Evolutionary conservation across 1,140 invertebrate species (phyloP).

Genomic region (Wiebesia pumilae): DNA sequence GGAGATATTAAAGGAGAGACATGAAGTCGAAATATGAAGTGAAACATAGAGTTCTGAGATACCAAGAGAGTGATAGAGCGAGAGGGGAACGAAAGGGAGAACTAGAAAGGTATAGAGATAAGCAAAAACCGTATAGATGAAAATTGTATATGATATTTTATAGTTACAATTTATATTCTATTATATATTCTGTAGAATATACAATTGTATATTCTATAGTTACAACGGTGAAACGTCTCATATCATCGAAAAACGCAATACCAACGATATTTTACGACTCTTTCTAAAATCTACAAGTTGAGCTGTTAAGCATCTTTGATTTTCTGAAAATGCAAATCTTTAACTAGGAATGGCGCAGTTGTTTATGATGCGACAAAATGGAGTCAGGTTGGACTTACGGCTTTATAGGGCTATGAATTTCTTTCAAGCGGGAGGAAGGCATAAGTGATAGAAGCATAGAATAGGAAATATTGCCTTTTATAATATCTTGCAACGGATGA

Average conservation of each 20-base stretch:
- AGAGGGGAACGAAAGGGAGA: neutral
- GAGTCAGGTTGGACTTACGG: neutral
- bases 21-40: neutral
- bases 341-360: constrained; percentile 49
- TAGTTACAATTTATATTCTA: no score
- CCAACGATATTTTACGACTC: constrained; percentile 57
- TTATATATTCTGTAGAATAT: no score
- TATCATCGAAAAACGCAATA: constrained; percentile 56
- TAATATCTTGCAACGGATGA: neutral
- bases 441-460: neutral
- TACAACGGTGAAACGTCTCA: neutral
- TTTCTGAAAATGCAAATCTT: constrained; percentile 58
- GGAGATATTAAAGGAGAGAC: neutral
- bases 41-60: neutral
- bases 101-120: neutral
- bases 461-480: neutral
- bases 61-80: neutral
- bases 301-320: constrained; percentile 54
- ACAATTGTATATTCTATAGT: neutral
- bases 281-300: constrained; percentile 53
- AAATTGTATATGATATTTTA: constrained; percentile 1
- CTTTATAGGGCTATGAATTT: constrained; percentile 35
- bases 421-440: neutral
- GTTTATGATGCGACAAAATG: neutral
- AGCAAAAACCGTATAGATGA: neutral